These are phyloP conservation scores for Eupsilia transversa DNA, from an alignment of 2,888 invertebrate species.

Conservation along the genomic window DNA sequence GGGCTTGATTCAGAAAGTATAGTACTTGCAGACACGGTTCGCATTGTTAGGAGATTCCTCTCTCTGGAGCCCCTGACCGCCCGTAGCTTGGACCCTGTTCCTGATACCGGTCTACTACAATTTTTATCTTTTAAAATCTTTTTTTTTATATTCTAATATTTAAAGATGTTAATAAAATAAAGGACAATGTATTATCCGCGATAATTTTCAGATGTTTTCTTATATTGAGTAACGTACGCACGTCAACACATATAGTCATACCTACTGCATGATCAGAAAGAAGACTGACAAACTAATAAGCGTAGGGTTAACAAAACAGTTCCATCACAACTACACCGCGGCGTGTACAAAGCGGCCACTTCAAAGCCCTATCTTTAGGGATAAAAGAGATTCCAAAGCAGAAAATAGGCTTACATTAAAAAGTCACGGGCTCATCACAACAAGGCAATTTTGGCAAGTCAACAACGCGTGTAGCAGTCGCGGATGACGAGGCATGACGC, in stretches of 20 bases:
- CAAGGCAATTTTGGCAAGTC: slow-evolving; percentile 82
- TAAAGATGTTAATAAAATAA: too few species aligned
- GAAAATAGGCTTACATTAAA: slow-evolving; percentile 74
- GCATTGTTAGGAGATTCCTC: too few species aligned
- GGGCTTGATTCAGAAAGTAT: too few species aligned
- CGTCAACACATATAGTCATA: too few species aligned
- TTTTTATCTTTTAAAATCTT: too few species aligned
- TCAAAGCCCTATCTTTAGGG: slow-evolving; percentile 59
- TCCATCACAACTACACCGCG: slow-evolving; percentile 34
- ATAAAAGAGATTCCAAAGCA: slow-evolving; percentile 71
- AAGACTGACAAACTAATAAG: slow-evolving; percentile 40
- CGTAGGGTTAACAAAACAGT: slow-evolving; percentile 41
- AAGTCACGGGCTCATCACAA: slow-evolving; percentile 78
- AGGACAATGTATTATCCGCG: too few species aligned
- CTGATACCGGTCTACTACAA: too few species aligned
- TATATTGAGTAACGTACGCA: background rate
- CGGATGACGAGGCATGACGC: slow-evolving; percentile 78
- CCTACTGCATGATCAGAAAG: background rate
- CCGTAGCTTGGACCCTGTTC: too few species aligned
- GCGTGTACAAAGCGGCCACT: slow-evolving; percentile 49
- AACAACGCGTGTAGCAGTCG: slow-evolving; percentile 79
- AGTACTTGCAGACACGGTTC: too few species aligned
- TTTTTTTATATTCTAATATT: too few species aligned
- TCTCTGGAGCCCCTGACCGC: too few species aligned
- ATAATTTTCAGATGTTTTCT: background rate